These are phyloP conservation scores for Xestia xanthographa DNA, from an alignment of 2,888 invertebrate species.

Conservation along the genomic window DNA sequence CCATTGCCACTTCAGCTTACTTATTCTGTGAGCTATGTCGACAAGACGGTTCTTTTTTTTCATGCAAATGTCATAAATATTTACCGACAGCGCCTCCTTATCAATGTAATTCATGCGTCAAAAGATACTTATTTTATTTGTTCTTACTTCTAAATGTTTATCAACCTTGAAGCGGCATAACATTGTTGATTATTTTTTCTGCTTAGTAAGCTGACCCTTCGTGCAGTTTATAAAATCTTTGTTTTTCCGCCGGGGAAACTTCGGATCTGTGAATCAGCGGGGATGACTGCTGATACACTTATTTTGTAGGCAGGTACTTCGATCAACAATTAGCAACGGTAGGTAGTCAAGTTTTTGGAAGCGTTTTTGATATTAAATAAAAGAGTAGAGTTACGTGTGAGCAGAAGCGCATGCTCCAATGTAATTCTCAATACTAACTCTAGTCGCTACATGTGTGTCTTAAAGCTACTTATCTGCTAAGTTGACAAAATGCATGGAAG, in stretches of 20 bases:
- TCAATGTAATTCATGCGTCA: neutral
- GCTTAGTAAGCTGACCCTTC: neutral
- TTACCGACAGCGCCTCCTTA: neutral
- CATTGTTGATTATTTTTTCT: neutral
- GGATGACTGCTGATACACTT: conserved; percentile 1
- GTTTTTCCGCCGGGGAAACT: neutral
- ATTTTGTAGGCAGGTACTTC: neutral
- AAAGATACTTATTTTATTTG: neutral
- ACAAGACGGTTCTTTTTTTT: neutral
- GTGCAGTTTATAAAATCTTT: neutral
- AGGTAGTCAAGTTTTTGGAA: too few species aligned
- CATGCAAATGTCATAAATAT: neutral
- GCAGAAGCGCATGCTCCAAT: too few species aligned
- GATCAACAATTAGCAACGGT: too few species aligned
- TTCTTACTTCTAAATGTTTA: neutral
- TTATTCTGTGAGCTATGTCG: too few species aligned
- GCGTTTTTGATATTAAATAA: too few species aligned
- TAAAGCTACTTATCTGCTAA: too few species aligned
- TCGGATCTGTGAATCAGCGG: neutral
- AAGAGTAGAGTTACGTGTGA: too few species aligned
- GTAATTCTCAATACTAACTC: too few species aligned
- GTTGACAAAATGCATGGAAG: too few species aligned
- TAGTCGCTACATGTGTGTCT: too few species aligned
- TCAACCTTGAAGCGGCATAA: neutral
- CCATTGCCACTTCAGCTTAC: too few species aligned